Percentiles rank a stretch among this genome's conserved stretches.
Evolutionary conservation across 2,888 invertebrate species (phyloP).

Genomic region (Steinernema hermaphroditum): DNA sequence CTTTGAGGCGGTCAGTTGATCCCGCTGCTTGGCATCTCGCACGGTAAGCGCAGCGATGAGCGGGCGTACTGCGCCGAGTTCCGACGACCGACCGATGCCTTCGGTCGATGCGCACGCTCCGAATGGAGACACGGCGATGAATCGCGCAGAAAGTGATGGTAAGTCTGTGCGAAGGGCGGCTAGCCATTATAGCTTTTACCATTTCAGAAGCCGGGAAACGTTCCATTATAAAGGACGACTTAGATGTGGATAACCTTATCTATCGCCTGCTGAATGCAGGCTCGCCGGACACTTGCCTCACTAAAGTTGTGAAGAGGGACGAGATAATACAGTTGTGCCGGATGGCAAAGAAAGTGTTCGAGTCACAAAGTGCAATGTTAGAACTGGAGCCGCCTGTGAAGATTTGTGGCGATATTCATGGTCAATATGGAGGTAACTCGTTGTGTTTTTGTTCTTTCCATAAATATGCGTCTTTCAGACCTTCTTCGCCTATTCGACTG

Average conservation of each 20-base stretch:
- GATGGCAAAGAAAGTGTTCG: conserved; percentile 38
- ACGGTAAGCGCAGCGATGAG: too few species aligned
- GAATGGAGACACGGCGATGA: too few species aligned
- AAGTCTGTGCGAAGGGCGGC: too few species aligned
- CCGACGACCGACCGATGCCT: too few species aligned
- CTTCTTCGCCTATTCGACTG: conserved; percentile 52
- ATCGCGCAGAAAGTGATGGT: too few species aligned
- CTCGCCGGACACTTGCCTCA: conserved; percentile 45
- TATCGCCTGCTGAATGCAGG: conserved; percentile 49
- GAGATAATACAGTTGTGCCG: conserved; percentile 48
- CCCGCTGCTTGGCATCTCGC: too few species aligned
- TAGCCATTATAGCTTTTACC: too few species aligned
- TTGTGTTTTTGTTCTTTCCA: not conserved
- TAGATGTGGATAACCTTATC: conserved; percentile 51
- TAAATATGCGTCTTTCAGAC: conserved; percentile 36
- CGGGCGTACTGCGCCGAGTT: too few species aligned
- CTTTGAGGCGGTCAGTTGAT: too few species aligned
- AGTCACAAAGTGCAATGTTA: conserved; percentile 29
- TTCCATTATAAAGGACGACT: not conserved
- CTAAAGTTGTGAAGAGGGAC: conserved; percentile 49
- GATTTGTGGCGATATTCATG: conserved; percentile 38
- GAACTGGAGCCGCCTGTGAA: conserved; percentile 38
- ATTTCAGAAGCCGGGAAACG: not conserved
- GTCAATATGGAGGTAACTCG: conserved; percentile 48
- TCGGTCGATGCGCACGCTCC: too few species aligned